Conservation (phyloP, 2,113 vertebrate species). For the Morone saxatilis region DNA sequence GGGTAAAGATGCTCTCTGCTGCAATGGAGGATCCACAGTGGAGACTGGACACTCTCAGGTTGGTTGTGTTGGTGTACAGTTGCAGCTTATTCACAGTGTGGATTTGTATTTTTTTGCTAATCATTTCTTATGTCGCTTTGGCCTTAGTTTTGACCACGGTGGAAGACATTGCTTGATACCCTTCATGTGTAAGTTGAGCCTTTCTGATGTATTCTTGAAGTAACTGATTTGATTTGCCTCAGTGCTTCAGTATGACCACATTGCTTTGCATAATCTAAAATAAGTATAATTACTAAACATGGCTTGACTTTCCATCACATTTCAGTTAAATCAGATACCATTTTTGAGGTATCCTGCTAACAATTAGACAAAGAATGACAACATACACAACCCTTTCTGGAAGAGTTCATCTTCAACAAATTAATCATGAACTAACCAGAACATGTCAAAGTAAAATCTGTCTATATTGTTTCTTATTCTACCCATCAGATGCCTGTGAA, state of each 20-base stretch:
- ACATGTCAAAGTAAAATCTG: neutral
- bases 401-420: neutral
- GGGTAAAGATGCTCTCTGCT: neutral
- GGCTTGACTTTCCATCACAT: neutral
- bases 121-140: neutral
- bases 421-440: neutral
- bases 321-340: too few species aligned
- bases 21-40: neutral
- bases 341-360: too few species aligned
- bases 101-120: neutral
- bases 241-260: too few species aligned
- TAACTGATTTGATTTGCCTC: neutral
- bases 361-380: too few species aligned
- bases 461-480: neutral
- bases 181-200: conserved; percentile 10
- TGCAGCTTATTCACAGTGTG: neutral
- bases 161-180: conserved; percentile 10
- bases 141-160: neutral
- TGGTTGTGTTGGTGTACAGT: neutral
- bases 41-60: conserved; percentile 9
- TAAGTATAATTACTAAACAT: neutral
- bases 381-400: neutral
- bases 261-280: too few species aligned
- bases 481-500: neutral
- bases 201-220: neutral